Percentiles rank a stretch among this genome's conserved stretches.
Conservation (phyloP, 1,140 invertebrate genomes). For the Lanistes nyassanus region DNA sequence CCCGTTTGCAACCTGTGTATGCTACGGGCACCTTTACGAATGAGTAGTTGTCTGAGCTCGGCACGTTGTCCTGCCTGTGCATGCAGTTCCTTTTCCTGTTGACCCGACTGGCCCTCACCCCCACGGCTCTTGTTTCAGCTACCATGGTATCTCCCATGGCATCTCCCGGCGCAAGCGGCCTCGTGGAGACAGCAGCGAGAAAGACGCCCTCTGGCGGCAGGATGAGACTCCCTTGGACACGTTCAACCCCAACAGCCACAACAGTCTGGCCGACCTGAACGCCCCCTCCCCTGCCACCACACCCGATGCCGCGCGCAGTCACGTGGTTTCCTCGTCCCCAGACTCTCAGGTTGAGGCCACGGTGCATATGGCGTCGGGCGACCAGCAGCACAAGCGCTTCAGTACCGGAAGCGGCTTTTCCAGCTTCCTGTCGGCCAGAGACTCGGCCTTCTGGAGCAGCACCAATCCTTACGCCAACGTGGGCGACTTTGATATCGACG, state of each 20-base stretch:
- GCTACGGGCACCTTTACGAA: too few relatives aligned
- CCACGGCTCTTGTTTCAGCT: conserved; percentile 13
- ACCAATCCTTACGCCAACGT: conserved; percentile 9
- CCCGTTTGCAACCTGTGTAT: too few relatives aligned
- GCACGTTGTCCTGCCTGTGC: too few relatives aligned
- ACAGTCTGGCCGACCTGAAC: conserved; percentile 4
- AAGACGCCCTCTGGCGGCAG: conserved; percentile 25
- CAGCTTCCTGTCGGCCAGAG: conserved; percentile 26
- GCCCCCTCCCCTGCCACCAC: not conserved
- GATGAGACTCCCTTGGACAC: conserved; percentile 29
- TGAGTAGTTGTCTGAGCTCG: too few relatives aligned
- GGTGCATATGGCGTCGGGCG: conserved; percentile 15
- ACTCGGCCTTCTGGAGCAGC: conserved; percentile 24
- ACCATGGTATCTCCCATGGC: conserved; percentile 25
- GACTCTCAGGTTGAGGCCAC: conserved; percentile 29
- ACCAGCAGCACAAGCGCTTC: conserved; percentile 14
- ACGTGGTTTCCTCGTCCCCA: not conserved
- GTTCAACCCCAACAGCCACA: conserved; percentile 24
- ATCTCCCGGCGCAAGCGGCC: conserved; percentile 10
- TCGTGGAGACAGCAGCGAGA: conserved; percentile 29
- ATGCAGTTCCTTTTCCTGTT: too few relatives aligned
- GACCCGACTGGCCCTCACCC: too few relatives aligned
- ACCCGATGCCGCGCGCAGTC: too few relatives aligned
- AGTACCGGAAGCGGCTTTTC: conserved; percentile 31
- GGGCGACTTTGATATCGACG: not conserved